A percentile compares a stretch with the other conserved stretches of the same genome.
Conservation (phyloP, 2,113 vertebrate species). For the pig (Sus scrofa) region T2T-Sscrofa CM000824.6:175254501-175255000, state of each 20-base stretch:
- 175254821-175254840: conserved; percentile 38
- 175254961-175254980: not conserved
- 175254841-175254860: not conserved
- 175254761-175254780: conserved; percentile 29
- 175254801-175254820: conserved; percentile 34
- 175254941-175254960: conserved; percentile 3
- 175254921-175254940: not conserved
- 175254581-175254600: not conserved
- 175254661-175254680: conserved; percentile 44
- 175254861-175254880: not conserved
- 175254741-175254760: conserved; percentile 1
- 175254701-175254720: not conserved
- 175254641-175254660: not conserved
- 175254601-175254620: not conserved
- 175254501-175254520: not conserved
- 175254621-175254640: not conserved
- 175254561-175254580: not conserved
- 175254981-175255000: not conserved
- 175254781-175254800: conserved; percentile 54
- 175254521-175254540: not conserved
- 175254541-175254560: not conserved
- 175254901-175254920: not conserved
- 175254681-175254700: conserved; percentile 36
- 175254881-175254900: not conserved
- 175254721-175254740: conserved; percentile 35